Percentiles rank a stretch among this genome's conserved stretches.
Evolutionary conservation across 2,113 vertebrate genomes (phyloP).

Genomic region (Trogon surrucura): DNA sequence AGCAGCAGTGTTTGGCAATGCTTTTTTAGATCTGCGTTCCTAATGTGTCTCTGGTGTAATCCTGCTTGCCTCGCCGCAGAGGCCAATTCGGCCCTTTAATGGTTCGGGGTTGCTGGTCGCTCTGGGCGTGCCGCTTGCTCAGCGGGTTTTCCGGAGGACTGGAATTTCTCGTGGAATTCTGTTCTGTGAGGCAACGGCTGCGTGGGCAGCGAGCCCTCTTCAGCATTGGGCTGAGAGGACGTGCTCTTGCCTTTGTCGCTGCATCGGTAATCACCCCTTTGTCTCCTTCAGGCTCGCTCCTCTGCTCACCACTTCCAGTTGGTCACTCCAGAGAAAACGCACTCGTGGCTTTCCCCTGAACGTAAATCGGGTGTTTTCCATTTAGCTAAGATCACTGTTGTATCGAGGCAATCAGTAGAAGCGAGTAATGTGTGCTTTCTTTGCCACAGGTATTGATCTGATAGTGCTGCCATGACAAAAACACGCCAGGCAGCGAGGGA

Average conservation of each 20-base stretch:
- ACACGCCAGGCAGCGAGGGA: not conserved
- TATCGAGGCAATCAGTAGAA: not conserved
- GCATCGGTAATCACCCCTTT: not conserved
- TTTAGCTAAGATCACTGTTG: not conserved
- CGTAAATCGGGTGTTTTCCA: not conserved
- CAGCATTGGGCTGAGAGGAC: not conserved
- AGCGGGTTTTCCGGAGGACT: constrained; percentile 18
- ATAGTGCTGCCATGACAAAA: not conserved
- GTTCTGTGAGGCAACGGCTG: not conserved
- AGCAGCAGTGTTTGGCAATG: not conserved
- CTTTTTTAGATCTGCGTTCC: not conserved
- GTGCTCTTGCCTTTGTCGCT: not conserved
- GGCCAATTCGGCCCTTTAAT: not conserved
- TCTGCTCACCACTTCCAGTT: not conserved
- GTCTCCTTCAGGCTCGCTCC: not conserved
- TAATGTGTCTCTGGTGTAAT: not conserved
- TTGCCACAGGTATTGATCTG: not conserved
- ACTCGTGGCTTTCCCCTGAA: not conserved
- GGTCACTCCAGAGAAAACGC: not conserved
- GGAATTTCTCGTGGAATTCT: constrained; percentile 33
- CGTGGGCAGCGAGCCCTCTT: not conserved
- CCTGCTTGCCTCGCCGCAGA: not conserved
- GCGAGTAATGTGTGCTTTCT: not conserved
- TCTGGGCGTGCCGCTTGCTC: not conserved
- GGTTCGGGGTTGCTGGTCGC: not conserved